phyloP scores from a whole-genome alignment of 2,888 invertebrate species.

The Argynnis bischoffii region DNA sequence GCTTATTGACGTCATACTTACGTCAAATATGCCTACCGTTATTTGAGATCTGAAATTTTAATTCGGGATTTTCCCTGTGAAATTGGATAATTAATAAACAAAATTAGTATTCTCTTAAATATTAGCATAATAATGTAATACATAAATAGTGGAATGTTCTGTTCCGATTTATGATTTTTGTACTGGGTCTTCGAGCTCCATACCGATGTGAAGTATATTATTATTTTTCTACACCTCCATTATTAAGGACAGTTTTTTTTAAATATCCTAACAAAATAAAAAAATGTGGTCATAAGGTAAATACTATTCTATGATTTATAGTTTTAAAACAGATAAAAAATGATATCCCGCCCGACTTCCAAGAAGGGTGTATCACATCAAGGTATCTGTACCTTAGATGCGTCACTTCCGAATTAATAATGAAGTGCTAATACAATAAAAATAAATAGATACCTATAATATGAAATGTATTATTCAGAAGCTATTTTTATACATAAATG shows the following conservation, averaged over 20 bases:
- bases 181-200: no score
- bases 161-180: no score
- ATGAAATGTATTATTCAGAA: not conserved
- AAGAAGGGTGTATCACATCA: constrained; percentile 19
- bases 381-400: constrained; percentile 15
- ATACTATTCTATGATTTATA: constrained; percentile 1
- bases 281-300: not conserved
- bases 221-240: not conserved
- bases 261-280: not conserved
- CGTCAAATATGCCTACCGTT: no score
- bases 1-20: no score
- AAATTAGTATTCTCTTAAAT: no score
- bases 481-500: not conserved
- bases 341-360: constrained; percentile 29
- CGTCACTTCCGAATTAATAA: constrained; percentile 26
- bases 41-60: no score
- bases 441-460: not conserved
- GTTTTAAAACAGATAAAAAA: constrained; percentile 18
- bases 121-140: no score
- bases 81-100: no score
- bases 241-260: not conserved
- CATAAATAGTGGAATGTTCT: no score
- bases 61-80: no score
- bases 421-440: not conserved
- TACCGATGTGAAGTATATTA: no score